Evolutionary conservation across 2,113 vertebrate species (phyloP).

Genomic region (Microcebus lehilahytsara): DNA sequence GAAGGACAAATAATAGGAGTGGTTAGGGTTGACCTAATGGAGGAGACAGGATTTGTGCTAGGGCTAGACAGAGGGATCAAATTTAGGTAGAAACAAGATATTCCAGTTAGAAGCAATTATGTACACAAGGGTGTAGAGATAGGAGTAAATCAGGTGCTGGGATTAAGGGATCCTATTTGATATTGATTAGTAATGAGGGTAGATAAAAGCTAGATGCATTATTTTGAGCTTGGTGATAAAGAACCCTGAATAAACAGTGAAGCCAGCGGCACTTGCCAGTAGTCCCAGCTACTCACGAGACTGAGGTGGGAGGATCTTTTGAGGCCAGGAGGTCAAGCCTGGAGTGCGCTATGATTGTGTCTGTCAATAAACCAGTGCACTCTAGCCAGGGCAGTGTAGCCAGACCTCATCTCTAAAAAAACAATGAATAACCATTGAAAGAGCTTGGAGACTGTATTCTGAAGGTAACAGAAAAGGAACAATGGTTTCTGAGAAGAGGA

Average conservation of each 20-base stretch:
- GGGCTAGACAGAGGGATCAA: not conserved
- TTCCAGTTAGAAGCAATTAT: conserved; percentile 14
- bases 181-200: not conserved
- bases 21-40: conserved; percentile 14
- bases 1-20: not conserved
- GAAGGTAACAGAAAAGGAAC: not conserved
- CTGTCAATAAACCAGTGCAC: too few relatives aligned
- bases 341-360: too few relatives aligned
- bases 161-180: not conserved
- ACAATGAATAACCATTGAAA: conserved; percentile 18
- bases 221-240: conserved; percentile 28
- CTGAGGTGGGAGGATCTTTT: too few relatives aligned
- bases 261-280: too few relatives aligned
- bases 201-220: conserved; percentile 31
- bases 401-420: too few relatives aligned
- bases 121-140: not conserved
- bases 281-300: too few relatives aligned
- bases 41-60: not conserved
- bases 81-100: not conserved
- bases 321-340: too few relatives aligned
- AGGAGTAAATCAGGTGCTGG: not conserved
- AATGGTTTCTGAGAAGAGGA: not conserved
- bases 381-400: too few relatives aligned
- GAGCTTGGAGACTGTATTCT: not conserved
- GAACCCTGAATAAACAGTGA: conserved; percentile 5